Base-by-base conservation (phyloP, 2,888 invertebrate genomes). In the Syrista parreyssii region DNA sequence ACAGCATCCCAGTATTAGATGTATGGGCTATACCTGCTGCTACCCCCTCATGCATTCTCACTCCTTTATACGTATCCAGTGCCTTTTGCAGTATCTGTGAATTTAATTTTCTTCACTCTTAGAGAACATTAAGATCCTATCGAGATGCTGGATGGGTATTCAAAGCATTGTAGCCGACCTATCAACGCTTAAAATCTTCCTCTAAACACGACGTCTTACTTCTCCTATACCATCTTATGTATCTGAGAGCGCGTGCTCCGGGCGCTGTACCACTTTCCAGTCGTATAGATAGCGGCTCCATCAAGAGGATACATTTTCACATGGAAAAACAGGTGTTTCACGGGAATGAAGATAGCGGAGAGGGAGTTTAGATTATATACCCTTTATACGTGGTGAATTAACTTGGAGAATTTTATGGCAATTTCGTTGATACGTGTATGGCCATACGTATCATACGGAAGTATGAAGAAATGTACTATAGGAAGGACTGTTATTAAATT, bases 71-170 rank as follows among this genome's bases (percentile, higher is more conserved):
- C 15, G 15, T 4, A 40, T 40, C 40, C 40, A 15, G 15, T 15
- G 15, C 40, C 40, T 40, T 40, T 40, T 15, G 40, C 40, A 40
- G 40, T 40, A 4, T 40, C 40, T 40, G 40, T 80, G 87, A 86
- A 89, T 90, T 90, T 89, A 90, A 89, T 90, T 90, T 88, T 87
- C 88, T 89, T 87, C 82, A 85, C 86, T 87, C 86, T 84, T 82
- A 79, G 86, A 85, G 86, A 82, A 86, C 89, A 87, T 88, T 88
- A 87, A 90, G 90, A 90, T 90, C 80, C 75, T 90, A 90, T 90
- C 90, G 81, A 81, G 85, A 87, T 87, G 88, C 84, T 84, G 85
- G 86, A 88, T 88, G 87, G 87, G 85, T 87, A 88, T 89, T 88
- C 88, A 86, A 88, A 88, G 86, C 88, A 90, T 90, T 89, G 89